These are phyloP conservation scores for Drosophila quinaria DNA, from an alignment of 2,888 invertebrate species.

Conservation along the genomic window DNA sequence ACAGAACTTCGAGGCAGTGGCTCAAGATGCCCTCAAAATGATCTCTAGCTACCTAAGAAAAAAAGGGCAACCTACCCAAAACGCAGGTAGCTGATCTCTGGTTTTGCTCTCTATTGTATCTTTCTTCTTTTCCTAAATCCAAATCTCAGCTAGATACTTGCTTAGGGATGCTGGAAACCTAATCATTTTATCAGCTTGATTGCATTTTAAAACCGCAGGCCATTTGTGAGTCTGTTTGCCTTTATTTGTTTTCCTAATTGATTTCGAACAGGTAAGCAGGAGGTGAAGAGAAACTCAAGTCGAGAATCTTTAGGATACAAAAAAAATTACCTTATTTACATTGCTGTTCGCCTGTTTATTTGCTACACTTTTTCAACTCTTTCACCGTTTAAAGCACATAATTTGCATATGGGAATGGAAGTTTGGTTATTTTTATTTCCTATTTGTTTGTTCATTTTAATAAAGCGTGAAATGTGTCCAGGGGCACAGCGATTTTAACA, in stretches of 20 bases:
- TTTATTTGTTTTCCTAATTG: slow-evolving; percentile 68
- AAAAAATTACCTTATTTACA: too few species aligned
- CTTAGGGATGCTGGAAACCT: slow-evolving; percentile 55
- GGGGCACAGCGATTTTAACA: slow-evolving; percentile 47
- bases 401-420: slow-evolving; percentile 28
- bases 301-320: too few species aligned
- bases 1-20: slow-evolving; percentile 26
- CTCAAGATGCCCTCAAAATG: not conserved
- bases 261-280: slow-evolving; percentile 73
- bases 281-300: not conserved
- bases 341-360: slow-evolving; percentile 51
- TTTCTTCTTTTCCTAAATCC: not conserved
- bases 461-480: slow-evolving; percentile 59
- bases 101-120: not conserved
- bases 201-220: slow-evolving; percentile 55
- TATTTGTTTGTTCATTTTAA: slow-evolving; percentile 54
- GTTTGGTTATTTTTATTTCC: not conserved
- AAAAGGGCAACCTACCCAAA: not conserved
- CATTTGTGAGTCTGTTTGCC: not conserved
- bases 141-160: slow-evolving; percentile 13
- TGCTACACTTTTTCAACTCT: slow-evolving; percentile 59
- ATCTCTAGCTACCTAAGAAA: not conserved
- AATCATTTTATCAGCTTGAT: slow-evolving; percentile 59
- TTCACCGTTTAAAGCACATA: slow-evolving; percentile 12
- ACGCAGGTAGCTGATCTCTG: slow-evolving; percentile 20